Base-by-base conservation (phyloP, 2,797 vertebrate genomes). In the Lagorchestes hirsutus region DNA sequence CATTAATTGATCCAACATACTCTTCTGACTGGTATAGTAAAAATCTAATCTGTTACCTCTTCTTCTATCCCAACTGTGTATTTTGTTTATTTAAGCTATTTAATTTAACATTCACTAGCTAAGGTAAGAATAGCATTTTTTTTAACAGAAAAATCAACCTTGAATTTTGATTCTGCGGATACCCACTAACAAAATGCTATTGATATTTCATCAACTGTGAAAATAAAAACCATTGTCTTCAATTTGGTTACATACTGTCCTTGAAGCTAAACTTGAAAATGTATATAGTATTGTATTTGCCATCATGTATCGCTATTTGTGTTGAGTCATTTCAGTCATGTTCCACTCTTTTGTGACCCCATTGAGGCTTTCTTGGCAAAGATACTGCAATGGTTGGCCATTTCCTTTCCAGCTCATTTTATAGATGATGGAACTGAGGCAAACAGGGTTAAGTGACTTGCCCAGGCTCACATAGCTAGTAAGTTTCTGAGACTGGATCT, bases 1-100 rank as follows among this genome's bases (percentile, higher is more conserved):
- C 95, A 95, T 91, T 54, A n/a, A 96, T 96, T 97, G 92, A 34
- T 97, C 93, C 94, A 90, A 31, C 90, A 93, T 93, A 22, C 92
- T 93, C n/a, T 94, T 52, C 82, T 59, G 46, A 59, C 94, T 95
- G 93, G 40, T 54, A 24, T 93, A 96, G 94, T 90, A 91, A 96
- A 10, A 94, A 0, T 59, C 93, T 95, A 93, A 58, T 87, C 54
- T 50, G 24, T 67, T 3, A 27, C 92, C n/a, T 95, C 67, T 98
- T 95, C 74, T 98, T 22, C 91, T 98, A 40, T 87, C 40, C 54
- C 95, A 92, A 95, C 67, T 95, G 24, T 82, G 92, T 95, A 93
- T 91, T 95, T 98, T 95, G 22, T 0, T 91, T 96, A 59, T 93
- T 10, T 96, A 56, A 87, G 40, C 8, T 97, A 10, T 40, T 95